A percentile compares a stretch with the other conserved stretches of the same genome.
Conservation (phyloP, 2,113 vertebrate species). For the Centropus unirufus region DNA sequence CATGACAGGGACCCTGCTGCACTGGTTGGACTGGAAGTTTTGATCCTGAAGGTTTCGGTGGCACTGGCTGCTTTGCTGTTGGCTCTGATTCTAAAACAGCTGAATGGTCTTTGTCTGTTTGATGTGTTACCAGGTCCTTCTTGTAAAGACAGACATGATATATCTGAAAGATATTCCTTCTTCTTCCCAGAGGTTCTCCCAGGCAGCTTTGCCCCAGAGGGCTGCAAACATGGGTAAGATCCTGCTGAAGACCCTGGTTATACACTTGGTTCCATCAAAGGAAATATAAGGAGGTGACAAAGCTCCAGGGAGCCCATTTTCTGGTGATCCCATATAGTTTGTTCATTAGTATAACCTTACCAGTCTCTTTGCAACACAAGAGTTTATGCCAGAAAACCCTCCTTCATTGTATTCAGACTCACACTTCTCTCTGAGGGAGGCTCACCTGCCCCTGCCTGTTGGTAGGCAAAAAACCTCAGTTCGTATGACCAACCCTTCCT, state of each 20-base stretch:
- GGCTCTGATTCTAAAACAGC: neutral
- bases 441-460: fast-evolving
- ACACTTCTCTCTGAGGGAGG: neutral
- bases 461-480: neutral
- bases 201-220: neutral
- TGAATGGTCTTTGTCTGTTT: neutral
- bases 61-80: neutral
- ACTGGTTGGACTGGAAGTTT: neutral
- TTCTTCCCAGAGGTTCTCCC: neutral
- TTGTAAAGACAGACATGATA: fast-evolving
- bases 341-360: neutral
- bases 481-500: neutral
- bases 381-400: neutral
- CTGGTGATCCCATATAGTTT: neutral
- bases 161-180: neutral
- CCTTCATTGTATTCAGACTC: fast-evolving
- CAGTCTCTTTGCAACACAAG: neutral
- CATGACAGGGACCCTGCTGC: fast-evolving
- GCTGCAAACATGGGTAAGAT: neutral
- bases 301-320: neutral
- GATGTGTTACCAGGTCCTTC: neutral
- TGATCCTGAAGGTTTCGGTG: neutral
- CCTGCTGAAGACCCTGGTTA: neutral
- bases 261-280: neutral
- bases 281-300: neutral